Evolutionary conservation across 2,888 invertebrate genomes (phyloP).

Genomic region (Nasonovia ribisnigri): DNA sequence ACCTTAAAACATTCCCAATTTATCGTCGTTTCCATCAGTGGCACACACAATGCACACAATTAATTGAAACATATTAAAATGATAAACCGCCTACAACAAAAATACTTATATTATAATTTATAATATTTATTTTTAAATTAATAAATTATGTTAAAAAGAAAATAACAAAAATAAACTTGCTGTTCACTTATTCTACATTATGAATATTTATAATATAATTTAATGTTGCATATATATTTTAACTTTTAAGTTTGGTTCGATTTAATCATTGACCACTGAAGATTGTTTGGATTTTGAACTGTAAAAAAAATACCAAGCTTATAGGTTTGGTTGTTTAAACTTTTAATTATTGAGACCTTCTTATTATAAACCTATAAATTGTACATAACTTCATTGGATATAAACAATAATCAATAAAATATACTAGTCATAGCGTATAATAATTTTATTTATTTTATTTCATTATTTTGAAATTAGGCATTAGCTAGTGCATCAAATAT

Average conservation of each 20-base stretch:
- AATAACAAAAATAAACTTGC: no score
- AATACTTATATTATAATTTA: no score
- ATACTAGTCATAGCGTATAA: background rate
- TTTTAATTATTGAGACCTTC: background rate
- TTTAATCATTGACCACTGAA: background rate
- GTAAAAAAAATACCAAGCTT: background rate
- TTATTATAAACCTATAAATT: background rate
- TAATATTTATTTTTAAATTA: no score
- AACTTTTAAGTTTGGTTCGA: background rate
- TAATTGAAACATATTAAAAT: no score
- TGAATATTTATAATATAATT: background rate
- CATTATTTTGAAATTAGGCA: slow-evolving; percentile 72
- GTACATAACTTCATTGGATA: background rate
- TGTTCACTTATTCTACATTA: background rate
- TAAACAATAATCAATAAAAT: background rate
- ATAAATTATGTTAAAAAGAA: no score
- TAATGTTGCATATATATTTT: background rate
- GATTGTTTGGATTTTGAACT: background rate
- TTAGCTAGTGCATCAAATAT: slow-evolving; percentile 88
- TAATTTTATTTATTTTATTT: background rate
- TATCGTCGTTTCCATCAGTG: no score
- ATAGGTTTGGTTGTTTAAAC: background rate
- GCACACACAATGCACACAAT: no score
- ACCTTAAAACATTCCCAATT: no score
- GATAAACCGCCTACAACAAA: no score